These are phyloP conservation scores for Diarsia mendica DNA, from an alignment of 2,888 invertebrate species.

Conservation along the genomic window DNA sequence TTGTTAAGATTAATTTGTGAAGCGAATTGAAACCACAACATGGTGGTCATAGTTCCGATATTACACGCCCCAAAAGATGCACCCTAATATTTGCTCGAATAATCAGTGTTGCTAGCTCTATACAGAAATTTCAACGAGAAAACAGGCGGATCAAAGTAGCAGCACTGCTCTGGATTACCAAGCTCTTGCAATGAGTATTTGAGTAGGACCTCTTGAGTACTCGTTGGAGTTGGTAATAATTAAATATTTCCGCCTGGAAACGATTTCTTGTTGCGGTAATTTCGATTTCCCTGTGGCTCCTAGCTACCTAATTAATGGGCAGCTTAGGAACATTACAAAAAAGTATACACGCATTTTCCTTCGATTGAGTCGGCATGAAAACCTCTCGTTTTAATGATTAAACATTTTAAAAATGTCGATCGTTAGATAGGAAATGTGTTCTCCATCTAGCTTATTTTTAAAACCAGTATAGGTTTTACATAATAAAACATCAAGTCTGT, in stretches of 20 bases:
- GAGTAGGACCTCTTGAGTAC: constrained; percentile 13
- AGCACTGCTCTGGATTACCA: background rate
- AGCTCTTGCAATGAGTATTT: constrained; percentile 15
- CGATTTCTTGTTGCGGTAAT: background rate
- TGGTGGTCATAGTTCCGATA: background rate
- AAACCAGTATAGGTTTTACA: too few species aligned
- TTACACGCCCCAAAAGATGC: background rate
- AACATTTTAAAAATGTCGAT: background rate
- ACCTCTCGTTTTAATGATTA: background rate
- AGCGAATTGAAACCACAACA: background rate
- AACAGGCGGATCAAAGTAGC: background rate
- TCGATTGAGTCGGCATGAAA: background rate
- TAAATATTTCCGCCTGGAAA: background rate
- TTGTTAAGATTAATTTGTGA: background rate
- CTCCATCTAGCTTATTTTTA: background rate
- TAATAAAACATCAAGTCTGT: too few species aligned
- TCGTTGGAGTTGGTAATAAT: background rate
- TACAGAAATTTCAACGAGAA: background rate
- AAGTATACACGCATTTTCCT: background rate
- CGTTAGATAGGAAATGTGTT: background rate
- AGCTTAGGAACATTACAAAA: too few species aligned
- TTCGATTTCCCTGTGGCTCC: background rate
- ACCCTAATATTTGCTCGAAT: background rate
- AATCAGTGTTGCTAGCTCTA: background rate
- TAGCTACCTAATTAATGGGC: background rate